A percentile compares a stretch with the other conserved stretches of the same genome.
Evolutionary conservation across 2,888 invertebrate genomes (phyloP).

Genomic region (Eilema depressum): DNA sequence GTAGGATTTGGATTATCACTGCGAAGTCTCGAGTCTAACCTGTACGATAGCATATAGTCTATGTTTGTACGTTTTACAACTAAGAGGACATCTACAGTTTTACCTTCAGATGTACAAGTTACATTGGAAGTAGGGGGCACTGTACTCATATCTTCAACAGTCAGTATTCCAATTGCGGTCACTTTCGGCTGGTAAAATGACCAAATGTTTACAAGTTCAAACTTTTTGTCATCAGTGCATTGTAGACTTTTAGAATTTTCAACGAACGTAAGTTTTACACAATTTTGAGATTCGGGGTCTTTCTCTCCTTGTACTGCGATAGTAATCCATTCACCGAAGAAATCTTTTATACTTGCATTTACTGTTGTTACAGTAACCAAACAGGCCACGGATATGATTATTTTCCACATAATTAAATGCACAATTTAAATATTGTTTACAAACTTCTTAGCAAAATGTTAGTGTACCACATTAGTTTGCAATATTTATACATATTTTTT

Average conservation of each 20-base stretch:
- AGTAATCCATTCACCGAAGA: constrained; percentile 1
- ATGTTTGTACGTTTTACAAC: background rate
- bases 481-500: background rate
- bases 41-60: background rate
- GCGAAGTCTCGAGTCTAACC: background rate
- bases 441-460: too few relatives aligned
- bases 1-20: too few relatives aligned
- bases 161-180: background rate
- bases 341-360: background rate
- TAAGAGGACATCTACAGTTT: background rate
- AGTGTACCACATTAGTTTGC: too few relatives aligned
- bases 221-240: background rate
- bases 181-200: too few relatives aligned
- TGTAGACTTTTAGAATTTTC: background rate
- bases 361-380: background rate
- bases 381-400: background rate
- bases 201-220: background rate
- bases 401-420: constrained; percentile 6
- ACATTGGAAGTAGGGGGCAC: background rate
- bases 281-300: too few relatives aligned
- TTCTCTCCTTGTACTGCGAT: too few relatives aligned
- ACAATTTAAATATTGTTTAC: too few relatives aligned
- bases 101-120: background rate
- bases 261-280: background rate
- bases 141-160: background rate